Base-by-base conservation (phyloP, 2,888 invertebrate species). In the Andricus curvator region DNA sequence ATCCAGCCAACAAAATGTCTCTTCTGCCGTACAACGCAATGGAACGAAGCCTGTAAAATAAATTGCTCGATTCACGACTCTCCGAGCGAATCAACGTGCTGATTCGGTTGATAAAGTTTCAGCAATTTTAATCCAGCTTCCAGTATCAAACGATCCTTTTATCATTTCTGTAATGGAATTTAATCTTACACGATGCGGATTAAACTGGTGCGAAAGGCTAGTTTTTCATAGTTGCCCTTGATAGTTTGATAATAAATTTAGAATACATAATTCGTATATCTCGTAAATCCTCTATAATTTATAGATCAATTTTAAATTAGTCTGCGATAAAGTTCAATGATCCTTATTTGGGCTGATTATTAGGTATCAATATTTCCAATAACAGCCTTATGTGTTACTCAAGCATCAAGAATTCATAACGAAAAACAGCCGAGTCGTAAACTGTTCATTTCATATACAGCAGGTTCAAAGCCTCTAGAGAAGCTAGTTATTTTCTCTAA, bases 21-120 rank as follows among this genome's bases (percentile, higher is more conserved):
- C 68, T 79, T 51, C 70, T 41, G 44, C 74, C 74, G 17, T 4
- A 29, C 44, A 48, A 62, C 78, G 78, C 76, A 79, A 79, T 81
- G 48, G 74, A 60, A 79, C 29, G 79, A 68, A 51, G 78, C 62
- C 64, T 84, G 85, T 87, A 86, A 89, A 91, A 88, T 90, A 90
- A 90, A 91, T 91, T 88, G 88, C 84, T 86, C 90, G 89, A 89
- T 90, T 90, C 90, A 91, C 82, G 88, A 80, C 66, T 33, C 56
- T 74, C 77, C 66, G 25, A 48, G 41, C 48, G 70, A 65, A 78
- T 60, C 78, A 51, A 76, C 65, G 74, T 56, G 33, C 78, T 41
- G 80, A 64, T 80, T 82, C 86, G 87, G 85, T 87, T 85, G 88
- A 91, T 90, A 89, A 89, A 89, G 85, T 89, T 86, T 84, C 80